Evolutionary conservation across 2,888 invertebrate genomes (phyloP), one percentile per base, ranked within the genome.

Genomic region (Lobophora halterata): DNA sequence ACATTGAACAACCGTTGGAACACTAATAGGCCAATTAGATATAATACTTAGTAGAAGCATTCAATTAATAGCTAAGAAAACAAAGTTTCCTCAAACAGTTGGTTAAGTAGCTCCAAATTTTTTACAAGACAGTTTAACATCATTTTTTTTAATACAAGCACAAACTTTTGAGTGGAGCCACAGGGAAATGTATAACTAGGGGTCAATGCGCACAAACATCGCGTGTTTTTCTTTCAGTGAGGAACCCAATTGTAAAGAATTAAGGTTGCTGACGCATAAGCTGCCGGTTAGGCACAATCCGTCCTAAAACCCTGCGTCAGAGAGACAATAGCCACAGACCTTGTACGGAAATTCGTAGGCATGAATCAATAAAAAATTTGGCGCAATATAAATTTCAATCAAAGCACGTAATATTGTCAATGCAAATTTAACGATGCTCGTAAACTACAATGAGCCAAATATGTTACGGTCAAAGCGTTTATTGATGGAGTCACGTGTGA

Each of bases 331-430:
- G 36, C 44, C 47, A n/a, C n/a, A n/a, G 55, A 42, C 64, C 62
- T 59, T 65, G 61, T 51, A 55, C 46, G 53, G 54, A 18, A 27
- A 11, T 30, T 5, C 10, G 14, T 28, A 20, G 19, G 16, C 3
- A 17, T 29, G 4, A 9, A 45, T 35, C 56, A 64, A 62, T 62
- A 64, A 62, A 64, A 58, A 61, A 64, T 64, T 61, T 60, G 49
- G 54, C 63, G 52, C 34, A 65, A 41, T 46, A 60, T 75, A 73
- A 73, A 76, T 74, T 61, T 65, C 65, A 76, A 76, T 72, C 54
- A 61, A 46, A 49, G 39, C 39, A 62, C 60, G 61, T 54, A 64
- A 58, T 35, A 50, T 44, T 63, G 63, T 59, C 66, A 61, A 65
- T 69, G 59, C 56, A 58, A 65, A 71, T 65, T 65, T 59, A 52